Conservation (phyloP, 2,888 invertebrate species). For the Agrilus mali region DNA sequence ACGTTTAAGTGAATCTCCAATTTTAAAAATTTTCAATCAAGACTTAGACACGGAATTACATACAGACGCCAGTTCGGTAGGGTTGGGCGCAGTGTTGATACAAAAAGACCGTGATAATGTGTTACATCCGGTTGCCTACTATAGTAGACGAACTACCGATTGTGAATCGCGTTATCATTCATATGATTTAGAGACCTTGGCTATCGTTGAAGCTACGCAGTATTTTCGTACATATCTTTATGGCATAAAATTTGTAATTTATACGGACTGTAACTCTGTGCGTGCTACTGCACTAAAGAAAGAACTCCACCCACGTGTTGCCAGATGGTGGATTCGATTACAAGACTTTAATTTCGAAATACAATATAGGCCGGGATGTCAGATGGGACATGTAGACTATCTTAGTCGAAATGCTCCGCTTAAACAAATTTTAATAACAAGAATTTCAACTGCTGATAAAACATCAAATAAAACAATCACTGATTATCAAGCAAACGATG, state of each 20-base stretch:
- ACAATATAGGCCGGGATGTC: slow-evolving; percentile 14
- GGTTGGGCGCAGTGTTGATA: slow-evolving; percentile 1
- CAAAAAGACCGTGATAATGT: slow-evolving; percentile 6
- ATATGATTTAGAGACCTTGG: slow-evolving; percentile 16
- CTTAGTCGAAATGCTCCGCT: slow-evolving; percentile 14
- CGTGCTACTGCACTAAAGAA: no score
- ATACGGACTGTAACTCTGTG: no score
- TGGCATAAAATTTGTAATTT: slow-evolving; percentile 11
- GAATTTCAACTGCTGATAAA: no score
- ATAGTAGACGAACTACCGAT: slow-evolving; percentile 10
- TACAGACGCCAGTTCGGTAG: slow-evolving; percentile 2
- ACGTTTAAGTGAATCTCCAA: slow-evolving; percentile 1
- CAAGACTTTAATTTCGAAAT: slow-evolving; percentile 17
- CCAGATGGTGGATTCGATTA: slow-evolving; percentile 16
- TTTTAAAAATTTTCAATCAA: slow-evolving; percentile 4
- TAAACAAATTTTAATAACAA: no score
- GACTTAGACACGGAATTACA: no score
- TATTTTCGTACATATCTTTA: slow-evolving; percentile 13
- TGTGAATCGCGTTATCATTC: slow-evolving; percentile 13
- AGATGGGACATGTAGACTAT: slow-evolving; percentile 17
- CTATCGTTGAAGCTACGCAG: slow-evolving; percentile 10
- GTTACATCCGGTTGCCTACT: slow-evolving; percentile 11
- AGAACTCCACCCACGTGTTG: slow-evolving; percentile 12
- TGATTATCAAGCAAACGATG: no score
- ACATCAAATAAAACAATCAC: no score